Percentiles rank a stretch among this genome's conserved stretches.
phyloP scores from a whole-genome alignment of 2,113 vertebrate species.

The Nothocercus julius region DNA sequence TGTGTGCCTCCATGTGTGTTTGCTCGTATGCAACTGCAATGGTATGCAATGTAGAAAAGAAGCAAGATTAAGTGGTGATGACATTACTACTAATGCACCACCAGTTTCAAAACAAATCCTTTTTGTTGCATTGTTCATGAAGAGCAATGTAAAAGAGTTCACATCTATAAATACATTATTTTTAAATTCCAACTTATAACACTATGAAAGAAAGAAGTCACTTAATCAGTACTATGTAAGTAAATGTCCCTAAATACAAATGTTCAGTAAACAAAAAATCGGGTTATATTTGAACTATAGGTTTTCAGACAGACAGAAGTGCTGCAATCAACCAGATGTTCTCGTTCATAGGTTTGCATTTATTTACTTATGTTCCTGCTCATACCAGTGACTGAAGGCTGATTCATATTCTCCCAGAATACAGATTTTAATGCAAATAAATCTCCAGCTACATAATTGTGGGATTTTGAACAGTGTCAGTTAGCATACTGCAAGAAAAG shows the following conservation, averaged over 20 bases:
- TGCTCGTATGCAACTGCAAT: background rate
- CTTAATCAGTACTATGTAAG: background rate
- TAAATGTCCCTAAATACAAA: constrained; percentile 12
- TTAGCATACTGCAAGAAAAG: background rate
- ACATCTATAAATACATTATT: background rate
- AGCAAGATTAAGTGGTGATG: background rate
- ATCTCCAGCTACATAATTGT: background rate
- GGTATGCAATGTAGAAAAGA: background rate
- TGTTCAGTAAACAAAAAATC: background rate
- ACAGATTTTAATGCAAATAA: background rate
- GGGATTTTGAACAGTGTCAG: background rate
- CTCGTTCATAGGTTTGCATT: background rate
- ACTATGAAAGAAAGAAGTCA: background rate
- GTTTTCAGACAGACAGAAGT: constrained; percentile 1
- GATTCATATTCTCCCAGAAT: constrained; percentile 4
- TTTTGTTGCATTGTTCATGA: background rate
- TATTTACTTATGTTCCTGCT: constrained; percentile 8
- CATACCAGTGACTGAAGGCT: background rate
- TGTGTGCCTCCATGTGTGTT: background rate
- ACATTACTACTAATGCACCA: background rate
- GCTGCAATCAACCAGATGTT: constrained; percentile 18
- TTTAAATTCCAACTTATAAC: background rate
- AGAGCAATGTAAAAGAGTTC: background rate
- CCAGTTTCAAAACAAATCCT: background rate
- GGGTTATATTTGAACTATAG: background rate